A percentile compares a stretch with the other conserved stretches of the same genome.
These are phyloP conservation scores for Augiades crinisus DNA, from an alignment of 2,888 invertebrate genomes.

Conservation along the genomic window DNA sequence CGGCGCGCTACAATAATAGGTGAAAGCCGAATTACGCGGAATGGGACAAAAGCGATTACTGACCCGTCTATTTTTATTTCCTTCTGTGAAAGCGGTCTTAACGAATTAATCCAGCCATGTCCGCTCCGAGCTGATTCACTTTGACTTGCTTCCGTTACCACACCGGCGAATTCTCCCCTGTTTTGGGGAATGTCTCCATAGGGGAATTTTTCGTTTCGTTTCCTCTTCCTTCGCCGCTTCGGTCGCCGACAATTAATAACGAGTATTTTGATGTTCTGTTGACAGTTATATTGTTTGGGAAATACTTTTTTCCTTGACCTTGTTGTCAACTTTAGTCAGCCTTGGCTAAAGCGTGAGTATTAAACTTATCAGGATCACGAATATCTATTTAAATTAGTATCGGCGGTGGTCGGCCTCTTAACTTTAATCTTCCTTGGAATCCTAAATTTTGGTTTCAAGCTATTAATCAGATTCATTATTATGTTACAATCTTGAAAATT, in stretches of 20 bases:
- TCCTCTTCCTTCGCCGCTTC: not conserved
- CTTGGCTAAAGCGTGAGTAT: too few species aligned
- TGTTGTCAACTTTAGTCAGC: too few species aligned
- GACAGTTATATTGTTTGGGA: not conserved
- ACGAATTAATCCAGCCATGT: slow-evolving; percentile 63
- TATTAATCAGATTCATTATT: too few species aligned
- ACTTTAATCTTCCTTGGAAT: too few species aligned
- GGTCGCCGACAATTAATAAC: not conserved
- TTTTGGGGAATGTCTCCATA: slow-evolving; percentile 39
- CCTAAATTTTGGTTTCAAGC: too few species aligned
- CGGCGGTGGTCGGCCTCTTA: too few species aligned
- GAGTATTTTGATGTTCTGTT: not conserved
- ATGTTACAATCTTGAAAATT: too few species aligned
- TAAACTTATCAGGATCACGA: too few species aligned
- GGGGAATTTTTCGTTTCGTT: not conserved
- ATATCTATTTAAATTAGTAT: too few species aligned
- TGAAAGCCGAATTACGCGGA: slow-evolving; percentile 53
- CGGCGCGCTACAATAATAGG: slow-evolving; percentile 44
- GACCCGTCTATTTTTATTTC: slow-evolving; percentile 57
- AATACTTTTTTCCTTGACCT: too few species aligned
- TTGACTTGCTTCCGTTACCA: slow-evolving; percentile 48
- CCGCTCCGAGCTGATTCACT: slow-evolving; percentile 47
- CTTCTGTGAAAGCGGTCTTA: slow-evolving; percentile 53
- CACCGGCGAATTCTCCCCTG: slow-evolving; percentile 44
- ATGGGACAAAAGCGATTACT: slow-evolving; percentile 53